Percentiles rank a stretch among this genome's conserved stretches.
These are phyloP conservation scores for Morphnarchus princeps DNA, from an alignment of 2,113 vertebrate species.

Conservation along the genomic window DNA sequence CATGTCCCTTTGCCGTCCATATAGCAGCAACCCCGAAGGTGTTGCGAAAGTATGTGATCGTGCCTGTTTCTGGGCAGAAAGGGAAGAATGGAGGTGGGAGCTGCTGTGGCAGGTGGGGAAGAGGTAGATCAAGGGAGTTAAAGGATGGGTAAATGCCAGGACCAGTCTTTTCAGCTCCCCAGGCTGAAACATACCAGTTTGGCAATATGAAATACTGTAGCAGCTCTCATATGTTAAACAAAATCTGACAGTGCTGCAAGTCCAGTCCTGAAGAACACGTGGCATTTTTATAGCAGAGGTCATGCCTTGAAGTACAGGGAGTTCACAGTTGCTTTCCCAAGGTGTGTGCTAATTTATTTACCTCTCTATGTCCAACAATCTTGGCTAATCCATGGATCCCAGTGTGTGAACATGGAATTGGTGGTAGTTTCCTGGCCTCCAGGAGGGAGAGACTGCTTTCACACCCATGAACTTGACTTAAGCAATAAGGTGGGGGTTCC, in stretches of 20 bases:
- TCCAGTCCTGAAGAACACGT: neutral
- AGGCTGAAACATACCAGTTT: neutral
- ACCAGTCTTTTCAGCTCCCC: neutral
- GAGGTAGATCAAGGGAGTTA: neutral
- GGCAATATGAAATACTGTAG: neutral
- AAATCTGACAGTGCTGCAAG: neutral
- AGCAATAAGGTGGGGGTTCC: neutral
- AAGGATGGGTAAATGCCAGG: neutral
- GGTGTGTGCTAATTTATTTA: neutral
- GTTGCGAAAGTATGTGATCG: neutral
- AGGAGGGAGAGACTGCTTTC: neutral
- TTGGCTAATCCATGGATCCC: neutral
- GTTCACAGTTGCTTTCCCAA: neutral
- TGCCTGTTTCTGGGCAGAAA: neutral
- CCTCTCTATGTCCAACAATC: neutral
- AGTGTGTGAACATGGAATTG: rapidly evolving
- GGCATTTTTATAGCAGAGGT: neutral
- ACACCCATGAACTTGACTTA: neutral
- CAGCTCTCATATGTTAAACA: neutral
- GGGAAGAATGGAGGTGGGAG: neutral
- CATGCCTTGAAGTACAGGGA: neutral
- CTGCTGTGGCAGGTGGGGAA: neutral
- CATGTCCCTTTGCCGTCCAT: rapidly evolving
- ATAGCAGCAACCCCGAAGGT: neutral
- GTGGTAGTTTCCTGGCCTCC: neutral